Evolutionary conservation across 2,797 vertebrate species (phyloP).

Genomic region (Setipinna tenuifilis): DNA sequence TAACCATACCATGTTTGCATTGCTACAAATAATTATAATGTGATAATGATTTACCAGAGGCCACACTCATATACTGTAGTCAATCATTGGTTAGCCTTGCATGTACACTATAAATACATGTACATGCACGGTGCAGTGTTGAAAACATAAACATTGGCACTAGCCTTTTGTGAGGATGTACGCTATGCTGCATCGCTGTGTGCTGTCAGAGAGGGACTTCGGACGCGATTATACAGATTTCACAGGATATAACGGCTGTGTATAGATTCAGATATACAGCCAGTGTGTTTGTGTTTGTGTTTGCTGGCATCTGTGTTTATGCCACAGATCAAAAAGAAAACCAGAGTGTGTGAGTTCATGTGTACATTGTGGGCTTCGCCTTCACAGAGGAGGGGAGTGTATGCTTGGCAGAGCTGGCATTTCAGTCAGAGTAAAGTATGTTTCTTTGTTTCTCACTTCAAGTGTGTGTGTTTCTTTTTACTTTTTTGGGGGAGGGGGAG

Average conservation of each 20-base stretch:
- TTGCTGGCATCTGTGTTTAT: constrained; percentile 49
- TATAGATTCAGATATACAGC: not conserved
- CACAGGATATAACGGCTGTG: not conserved
- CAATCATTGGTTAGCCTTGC: not conserved
- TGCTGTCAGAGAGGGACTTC: not conserved
- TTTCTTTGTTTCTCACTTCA: not conserved
- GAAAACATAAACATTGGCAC: not conserved
- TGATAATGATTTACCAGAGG: not conserved
- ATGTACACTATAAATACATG: not conserved
- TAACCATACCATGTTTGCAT: not conserved
- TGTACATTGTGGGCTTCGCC: too few species aligned
- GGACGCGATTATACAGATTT: not conserved
- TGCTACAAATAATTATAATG: not conserved
- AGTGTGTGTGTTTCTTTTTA: not conserved
- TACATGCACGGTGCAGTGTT: not conserved
- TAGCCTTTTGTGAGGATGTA: not conserved
- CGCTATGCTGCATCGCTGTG: not conserved
- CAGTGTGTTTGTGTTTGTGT: constrained; percentile 30
- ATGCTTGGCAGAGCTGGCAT: not conserved
- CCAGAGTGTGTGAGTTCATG: too few species aligned
- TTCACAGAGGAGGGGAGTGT: too few species aligned
- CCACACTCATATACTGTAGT: not conserved
- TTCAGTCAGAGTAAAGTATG: not conserved
- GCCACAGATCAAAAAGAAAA: too few species aligned
- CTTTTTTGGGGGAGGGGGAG: not conserved